These are phyloP conservation scores for Morelia viridis DNA, from an alignment of 2,797 vertebrate species.

Conservation along the genomic window DNA sequence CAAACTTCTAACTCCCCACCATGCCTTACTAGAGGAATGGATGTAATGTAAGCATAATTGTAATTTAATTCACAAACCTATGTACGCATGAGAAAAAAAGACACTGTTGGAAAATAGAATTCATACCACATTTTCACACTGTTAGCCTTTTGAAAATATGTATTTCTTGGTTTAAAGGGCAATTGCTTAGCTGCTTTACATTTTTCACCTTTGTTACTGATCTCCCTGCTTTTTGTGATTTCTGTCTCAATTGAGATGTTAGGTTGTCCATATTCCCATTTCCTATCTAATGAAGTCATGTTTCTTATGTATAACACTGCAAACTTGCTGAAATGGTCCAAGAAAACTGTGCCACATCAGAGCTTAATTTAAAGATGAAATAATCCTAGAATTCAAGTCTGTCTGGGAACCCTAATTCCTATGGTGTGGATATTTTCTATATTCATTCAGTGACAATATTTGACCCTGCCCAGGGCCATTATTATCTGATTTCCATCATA, in stretches of 20 bases:
- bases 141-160: neutral
- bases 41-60: neutral
- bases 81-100: neutral
- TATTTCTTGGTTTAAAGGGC: neutral
- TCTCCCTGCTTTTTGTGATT: neutral
- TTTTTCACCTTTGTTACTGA: neutral
- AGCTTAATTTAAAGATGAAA: neutral
- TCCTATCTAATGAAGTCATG: neutral
- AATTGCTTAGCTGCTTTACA: neutral
- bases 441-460: neutral
- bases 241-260: neutral
- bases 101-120: neutral
- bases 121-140: neutral
- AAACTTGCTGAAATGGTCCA: neutral
- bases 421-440: neutral
- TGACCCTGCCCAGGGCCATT: neutral
- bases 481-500: neutral
- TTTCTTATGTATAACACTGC: neutral
- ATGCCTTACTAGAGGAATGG: neutral
- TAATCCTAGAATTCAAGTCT: neutral
- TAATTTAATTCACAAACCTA: neutral
- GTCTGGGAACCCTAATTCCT: neutral
- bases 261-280: neutral
- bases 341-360: neutral
- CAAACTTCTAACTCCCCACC: neutral